Base-by-base conservation (phyloP, 2,888 invertebrate species). In the Eledona agricola region DNA sequence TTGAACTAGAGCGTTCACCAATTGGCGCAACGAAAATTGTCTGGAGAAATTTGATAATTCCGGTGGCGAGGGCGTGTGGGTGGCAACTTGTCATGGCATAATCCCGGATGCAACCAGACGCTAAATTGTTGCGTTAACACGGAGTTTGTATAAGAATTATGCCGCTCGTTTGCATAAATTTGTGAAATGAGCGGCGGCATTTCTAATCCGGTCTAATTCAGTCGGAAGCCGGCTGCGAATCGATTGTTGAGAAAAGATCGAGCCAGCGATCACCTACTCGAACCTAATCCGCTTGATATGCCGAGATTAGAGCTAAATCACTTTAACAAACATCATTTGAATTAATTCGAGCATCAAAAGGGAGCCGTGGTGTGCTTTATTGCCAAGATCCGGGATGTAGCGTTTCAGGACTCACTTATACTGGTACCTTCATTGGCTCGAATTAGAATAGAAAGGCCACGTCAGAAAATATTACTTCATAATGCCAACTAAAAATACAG, bases 331-430 rank as follows among this genome's bases (percentile, higher is more conserved):
- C 61, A 56, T 56, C 59, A 57, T 58, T 59, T 55, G 57, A 58
- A 57, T 60, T 62, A 62, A 62, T 61, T 60, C 55, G 51, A 20
- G 37, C 50, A 55, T 59, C 59, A 59, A 58, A 59, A 56, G 57
- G 55, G 58, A 57, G 49, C 34, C 32, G 40, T 32, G 20, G 51
- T 45, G 35, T 28, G 55, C 32, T 55, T 55, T 57, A 60, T 60
- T 60, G 55, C 53, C 45, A 25, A 42, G 55, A 53, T 60, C 60
- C 60, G 60, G 60, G 60, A 60, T 59, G 60, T 60, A 50, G 17
- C 40, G 25, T 50, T 50, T 49, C 31, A 40, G 28, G 28, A 46
- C 35, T 25, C 26, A 47, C 37, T 35, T 47, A 47, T 47, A 47
- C 47, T 35, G 47, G 47, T 47, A 47, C 47, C 47, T 47, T 47